Base-by-base conservation (phyloP, 2,888 invertebrate species). In the Synergus gifuensis region DNA sequence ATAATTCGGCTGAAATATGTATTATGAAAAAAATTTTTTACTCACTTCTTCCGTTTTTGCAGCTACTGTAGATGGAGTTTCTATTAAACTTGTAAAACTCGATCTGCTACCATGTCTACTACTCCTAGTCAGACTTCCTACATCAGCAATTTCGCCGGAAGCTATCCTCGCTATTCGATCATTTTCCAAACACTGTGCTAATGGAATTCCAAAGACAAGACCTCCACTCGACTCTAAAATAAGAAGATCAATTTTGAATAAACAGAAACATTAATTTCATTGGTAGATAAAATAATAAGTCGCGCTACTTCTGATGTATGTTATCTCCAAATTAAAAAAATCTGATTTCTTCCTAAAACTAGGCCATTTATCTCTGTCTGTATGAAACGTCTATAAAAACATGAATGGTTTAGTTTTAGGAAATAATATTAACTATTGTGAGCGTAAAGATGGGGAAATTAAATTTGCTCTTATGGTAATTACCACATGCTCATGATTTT, bases 151-250 rank as follows among this genome's bases (percentile, higher is more conserved):
- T 79, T 90, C 92, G 12, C 90, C 91, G 22, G 89, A 83, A 7
- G 93, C 92, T 58, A 93, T 92, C 85, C 94, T 93, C 42, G 93
- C 91, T 79, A 94, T 88, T 81, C 94, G 92, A 92, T 98, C 98
- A 86, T 97, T 96, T 89, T 96, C 96, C 86, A 98, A 95, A 90
- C 98, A 98, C 90, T 96, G 96, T 77, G 95, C 94, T 85, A 98
- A 93, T 1, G 98, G 95, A 84, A 98, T 95, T 11, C 98, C 98
- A 89, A 98, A 98, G 79, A 97, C 96, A 86, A 96, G 93, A 79
- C 97, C 96, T 84, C 93, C 81, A 44, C 83, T 85, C 4, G 83
- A 79, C 36, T 90, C 90, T 90, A 83, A 63, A 86, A 86, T 36
- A 18, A 58, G 8, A 58, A 8, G 1, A n/a, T 12, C 18, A n/a